Percentiles rank a stretch among this genome's conserved stretches.
phyloP scores from a whole-genome alignment of 2,888 invertebrate species.

The Dione vanillae region DNA sequence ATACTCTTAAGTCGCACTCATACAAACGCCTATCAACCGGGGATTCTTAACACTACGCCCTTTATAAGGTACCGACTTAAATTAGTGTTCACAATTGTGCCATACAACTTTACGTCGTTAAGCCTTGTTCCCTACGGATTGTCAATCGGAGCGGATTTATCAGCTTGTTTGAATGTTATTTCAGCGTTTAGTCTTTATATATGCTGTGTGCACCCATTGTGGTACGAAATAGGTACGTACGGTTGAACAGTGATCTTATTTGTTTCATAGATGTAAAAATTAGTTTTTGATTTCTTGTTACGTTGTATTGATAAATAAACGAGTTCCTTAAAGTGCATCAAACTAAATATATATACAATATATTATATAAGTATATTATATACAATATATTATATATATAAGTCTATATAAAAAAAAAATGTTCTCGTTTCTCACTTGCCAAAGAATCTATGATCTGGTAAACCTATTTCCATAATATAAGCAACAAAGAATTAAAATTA shows the following conservation, averaged over 20 bases:
- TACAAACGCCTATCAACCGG: conserved; percentile 82
- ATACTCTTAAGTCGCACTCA: conserved; percentile 68
- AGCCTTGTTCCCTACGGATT: conserved; percentile 63
- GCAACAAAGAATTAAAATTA: too few species aligned
- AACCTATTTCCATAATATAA: too few species aligned
- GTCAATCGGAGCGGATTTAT: conserved; percentile 70
- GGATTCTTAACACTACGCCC: conserved; percentile 76
- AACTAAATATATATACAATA: too few species aligned
- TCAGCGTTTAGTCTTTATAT: conserved; percentile 52
- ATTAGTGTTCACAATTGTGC: conserved; percentile 81
- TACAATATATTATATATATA: too few species aligned
- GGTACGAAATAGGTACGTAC: background rate
- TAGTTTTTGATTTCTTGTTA: too few species aligned
- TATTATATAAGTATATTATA: too few species aligned
- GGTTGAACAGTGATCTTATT: conserved; percentile 4
- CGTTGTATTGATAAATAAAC: too few species aligned
- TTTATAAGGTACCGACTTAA: conserved; percentile 80
- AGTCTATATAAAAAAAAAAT: too few species aligned
- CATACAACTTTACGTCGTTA: conserved; percentile 62
- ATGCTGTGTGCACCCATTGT: conserved; percentile 42
- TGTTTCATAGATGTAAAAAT: background rate
- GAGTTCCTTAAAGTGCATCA: too few species aligned
- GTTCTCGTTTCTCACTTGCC: too few species aligned
- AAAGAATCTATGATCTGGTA: too few species aligned
- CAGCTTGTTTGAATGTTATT: conserved; percentile 59